A percentile compares a stretch with the other conserved stretches of the same genome.
These are phyloP conservation scores for Aythya baeri DNA, from an alignment of 2,113 vertebrate genomes.

Conservation along the genomic window DNA sequence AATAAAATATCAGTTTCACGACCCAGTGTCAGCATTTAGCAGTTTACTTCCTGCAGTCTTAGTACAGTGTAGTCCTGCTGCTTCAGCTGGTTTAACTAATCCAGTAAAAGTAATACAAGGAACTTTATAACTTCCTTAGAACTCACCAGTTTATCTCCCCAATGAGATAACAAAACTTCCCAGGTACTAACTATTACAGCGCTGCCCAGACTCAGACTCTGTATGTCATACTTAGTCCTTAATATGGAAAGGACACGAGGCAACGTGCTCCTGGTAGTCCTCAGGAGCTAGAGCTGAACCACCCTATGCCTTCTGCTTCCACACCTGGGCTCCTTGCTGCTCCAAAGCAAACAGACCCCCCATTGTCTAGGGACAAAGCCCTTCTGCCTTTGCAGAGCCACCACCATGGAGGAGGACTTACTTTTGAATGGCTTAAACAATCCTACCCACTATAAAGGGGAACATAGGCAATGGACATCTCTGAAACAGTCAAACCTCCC, in stretches of 20 bases:
- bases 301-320: background rate
- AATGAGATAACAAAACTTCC: background rate
- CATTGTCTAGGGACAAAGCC: background rate
- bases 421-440: accelerated
- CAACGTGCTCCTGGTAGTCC: background rate
- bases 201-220: background rate
- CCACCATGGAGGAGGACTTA: accelerated
- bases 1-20: slow-evolving; percentile 75
- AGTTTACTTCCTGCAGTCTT: slow-evolving; percentile 12
- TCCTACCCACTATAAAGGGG: accelerated
- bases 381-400: background rate
- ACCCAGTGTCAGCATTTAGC: slow-evolving; percentile 66
- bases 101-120: background rate
- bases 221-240: background rate
- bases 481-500: background rate
- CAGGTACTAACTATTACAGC: background rate
- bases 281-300: background rate
- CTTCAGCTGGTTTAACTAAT: slow-evolving; percentile 15
- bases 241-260: background rate
- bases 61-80: background rate
- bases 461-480: background rate
- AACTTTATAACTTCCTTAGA: background rate
- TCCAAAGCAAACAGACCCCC: accelerated
- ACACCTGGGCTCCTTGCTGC: background rate
- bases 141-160: background rate